These are phyloP conservation scores for Bimastos eiseni DNA, from an alignment of 2,888 invertebrate genomes.

Conservation along the genomic window DNA sequence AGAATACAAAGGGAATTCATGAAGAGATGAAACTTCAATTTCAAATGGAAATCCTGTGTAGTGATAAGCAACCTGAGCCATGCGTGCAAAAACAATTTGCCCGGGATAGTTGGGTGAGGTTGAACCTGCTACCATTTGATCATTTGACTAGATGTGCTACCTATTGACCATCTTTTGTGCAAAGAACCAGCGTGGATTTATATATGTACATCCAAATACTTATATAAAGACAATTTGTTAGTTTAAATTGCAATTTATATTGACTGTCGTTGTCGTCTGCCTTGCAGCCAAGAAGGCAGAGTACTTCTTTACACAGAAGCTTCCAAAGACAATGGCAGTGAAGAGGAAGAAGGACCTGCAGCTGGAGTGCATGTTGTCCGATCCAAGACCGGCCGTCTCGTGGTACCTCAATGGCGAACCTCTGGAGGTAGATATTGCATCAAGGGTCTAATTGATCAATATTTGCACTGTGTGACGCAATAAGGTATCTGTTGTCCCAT, in stretches of 20 bases:
- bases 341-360: slow-evolving; percentile 86
- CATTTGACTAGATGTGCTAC: no score
- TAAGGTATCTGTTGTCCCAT: neutral
- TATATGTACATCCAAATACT: neutral
- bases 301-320: slow-evolving; percentile 86
- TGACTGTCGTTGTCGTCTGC: no score
- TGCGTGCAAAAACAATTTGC: no score
- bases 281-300: slow-evolving; percentile 84
- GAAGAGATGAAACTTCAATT: no score
- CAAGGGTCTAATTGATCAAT: neutral
- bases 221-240: neutral
- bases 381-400: slow-evolving; percentile 85
- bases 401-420: slow-evolving; percentile 88
- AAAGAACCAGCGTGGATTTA: neutral
- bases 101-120: no score
- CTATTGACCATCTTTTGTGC: neutral
- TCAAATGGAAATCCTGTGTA: no score
- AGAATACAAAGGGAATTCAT: no score
- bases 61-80: no score
- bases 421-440: slow-evolving; percentile 66
- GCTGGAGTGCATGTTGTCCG: slow-evolving; percentile 91
- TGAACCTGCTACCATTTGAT: no score
- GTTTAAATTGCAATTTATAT: neutral
- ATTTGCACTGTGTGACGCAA: neutral
- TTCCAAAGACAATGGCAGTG: slow-evolving; percentile 86